phyloP scores from a whole-genome alignment of 2,797 vertebrate genomes.

The Acridotheres tristis region DNA sequence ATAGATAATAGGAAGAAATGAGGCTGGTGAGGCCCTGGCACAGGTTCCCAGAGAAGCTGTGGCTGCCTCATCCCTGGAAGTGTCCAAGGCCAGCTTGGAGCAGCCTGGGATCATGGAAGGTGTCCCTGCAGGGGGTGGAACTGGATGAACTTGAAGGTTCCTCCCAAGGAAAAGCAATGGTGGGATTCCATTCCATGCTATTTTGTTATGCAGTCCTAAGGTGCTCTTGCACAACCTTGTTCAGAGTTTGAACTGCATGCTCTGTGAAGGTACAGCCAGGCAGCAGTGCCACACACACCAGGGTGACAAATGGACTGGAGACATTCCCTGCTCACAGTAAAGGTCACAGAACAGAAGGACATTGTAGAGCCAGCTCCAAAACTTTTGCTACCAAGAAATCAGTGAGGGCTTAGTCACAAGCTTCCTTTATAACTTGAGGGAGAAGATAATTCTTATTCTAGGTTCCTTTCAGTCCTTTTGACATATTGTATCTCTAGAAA shows the following conservation, averaged over 20 bases:
- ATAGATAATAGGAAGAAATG: neutral
- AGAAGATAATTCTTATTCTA: neutral
- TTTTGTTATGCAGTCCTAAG: neutral
- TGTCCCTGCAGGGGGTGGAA: neutral
- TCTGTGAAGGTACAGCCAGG: neutral
- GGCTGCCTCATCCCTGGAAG: neutral
- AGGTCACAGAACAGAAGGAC: neutral
- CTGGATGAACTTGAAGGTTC: neutral
- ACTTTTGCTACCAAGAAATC: neutral
- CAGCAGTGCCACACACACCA: neutral
- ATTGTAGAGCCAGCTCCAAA: neutral
- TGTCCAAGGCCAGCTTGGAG: neutral
- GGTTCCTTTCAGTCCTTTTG: neutral
- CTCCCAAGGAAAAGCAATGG: neutral
- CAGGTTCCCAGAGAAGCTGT: neutral
- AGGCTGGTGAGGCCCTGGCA: neutral
- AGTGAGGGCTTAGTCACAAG: neutral
- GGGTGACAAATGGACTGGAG: neutral
- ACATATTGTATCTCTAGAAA: neutral
- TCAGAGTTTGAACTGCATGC: neutral
- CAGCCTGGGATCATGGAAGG: accelerated
- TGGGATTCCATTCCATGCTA: neutral
- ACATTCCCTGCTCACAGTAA: neutral
- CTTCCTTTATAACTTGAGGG: neutral
- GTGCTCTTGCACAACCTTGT: neutral